These are phyloP conservation scores for Oligia fasciuncula DNA, from an alignment of 2,888 invertebrate species.

Conservation along the genomic window DNA sequence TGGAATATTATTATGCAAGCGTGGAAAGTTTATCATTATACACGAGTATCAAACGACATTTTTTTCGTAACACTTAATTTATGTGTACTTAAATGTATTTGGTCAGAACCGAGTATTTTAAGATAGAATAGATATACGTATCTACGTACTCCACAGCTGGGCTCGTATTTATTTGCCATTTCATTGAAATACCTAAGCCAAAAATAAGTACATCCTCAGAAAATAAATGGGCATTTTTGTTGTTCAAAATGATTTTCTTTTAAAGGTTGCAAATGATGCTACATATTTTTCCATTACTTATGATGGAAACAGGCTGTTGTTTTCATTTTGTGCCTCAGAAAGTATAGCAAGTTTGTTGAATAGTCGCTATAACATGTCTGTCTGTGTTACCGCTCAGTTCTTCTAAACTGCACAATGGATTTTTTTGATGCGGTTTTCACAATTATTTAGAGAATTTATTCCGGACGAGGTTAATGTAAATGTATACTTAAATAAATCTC, in stretches of 20 bases:
- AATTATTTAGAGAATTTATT: neutral
- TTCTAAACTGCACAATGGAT: neutral
- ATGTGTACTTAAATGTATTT: neutral
- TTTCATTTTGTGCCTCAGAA: neutral
- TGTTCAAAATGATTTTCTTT: neutral
- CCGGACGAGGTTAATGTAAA: neutral
- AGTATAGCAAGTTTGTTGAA: neutral
- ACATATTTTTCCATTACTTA: neutral
- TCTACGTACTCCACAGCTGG: neutral
- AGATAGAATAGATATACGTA: neutral
- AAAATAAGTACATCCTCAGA: too few relatives aligned
- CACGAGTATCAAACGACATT: neutral
- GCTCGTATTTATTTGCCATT: neutral
- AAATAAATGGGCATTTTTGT: neutral
- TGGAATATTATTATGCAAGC: neutral
- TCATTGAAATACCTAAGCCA: too few relatives aligned
- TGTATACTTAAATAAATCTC: neutral
- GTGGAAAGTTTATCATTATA: neutral
- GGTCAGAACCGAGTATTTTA: neutral
- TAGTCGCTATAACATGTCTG: too few relatives aligned
- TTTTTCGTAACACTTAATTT: neutral
- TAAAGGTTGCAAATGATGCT: neutral
- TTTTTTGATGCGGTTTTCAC: neutral
- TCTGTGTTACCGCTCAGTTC: neutral
- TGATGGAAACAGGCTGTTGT: neutral